Evolutionary conservation across 2,797 vertebrate species (phyloP), one percentile per base, ranked within the genome.

Genomic region (Sebastolobus alascanus): DNA sequence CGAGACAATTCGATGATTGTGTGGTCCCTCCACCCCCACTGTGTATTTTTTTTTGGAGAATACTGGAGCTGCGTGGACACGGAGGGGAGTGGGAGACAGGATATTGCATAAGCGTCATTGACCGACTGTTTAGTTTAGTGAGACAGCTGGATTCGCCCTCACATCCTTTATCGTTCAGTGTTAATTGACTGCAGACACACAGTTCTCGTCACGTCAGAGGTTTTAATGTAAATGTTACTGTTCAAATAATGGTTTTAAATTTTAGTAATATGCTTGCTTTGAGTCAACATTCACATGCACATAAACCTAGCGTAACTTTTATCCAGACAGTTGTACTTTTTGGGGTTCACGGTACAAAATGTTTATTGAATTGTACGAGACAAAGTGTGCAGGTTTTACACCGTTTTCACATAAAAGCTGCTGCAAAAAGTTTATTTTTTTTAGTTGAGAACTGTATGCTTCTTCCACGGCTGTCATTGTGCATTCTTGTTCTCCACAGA

Each of bases 401-500:
- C 1, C 14, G 27, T 72, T 54, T 35, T 22, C 6, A 12, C 27
- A 79, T 11, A 29, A 40, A 71, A 33, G 38, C 20, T 56, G 54
- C 55, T 35, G 29, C 50, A 27, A 13, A 13, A 74, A 6, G 38
- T 56, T 29, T 25, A 22, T 16, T 54, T 52, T 71, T 63, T 14
- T 27, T 10, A 37, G 33, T 61, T 11, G 20, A 58, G 25, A 54
- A 33, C 8, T 59, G 18, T 56, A 22, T 52, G 27, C 13, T 38
- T 55, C 13, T 35, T 60, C 2, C 25, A 56, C 52, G 68, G 40
- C 38, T 73, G 60, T 71, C 80, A 73, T n/a, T 70, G 60, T 82
- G 3, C 8, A n/a, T 89, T 89, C 52, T 90, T 85, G 88, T 92
- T 92, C 75, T 85, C 90, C 94, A 84, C 96, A 98, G 97, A 98